Evolutionary conservation across 2,113 vertebrate genomes (phyloP), one percentile per base, ranked within the genome.

Genomic region (Chelonoidis abingdonii): DNA sequence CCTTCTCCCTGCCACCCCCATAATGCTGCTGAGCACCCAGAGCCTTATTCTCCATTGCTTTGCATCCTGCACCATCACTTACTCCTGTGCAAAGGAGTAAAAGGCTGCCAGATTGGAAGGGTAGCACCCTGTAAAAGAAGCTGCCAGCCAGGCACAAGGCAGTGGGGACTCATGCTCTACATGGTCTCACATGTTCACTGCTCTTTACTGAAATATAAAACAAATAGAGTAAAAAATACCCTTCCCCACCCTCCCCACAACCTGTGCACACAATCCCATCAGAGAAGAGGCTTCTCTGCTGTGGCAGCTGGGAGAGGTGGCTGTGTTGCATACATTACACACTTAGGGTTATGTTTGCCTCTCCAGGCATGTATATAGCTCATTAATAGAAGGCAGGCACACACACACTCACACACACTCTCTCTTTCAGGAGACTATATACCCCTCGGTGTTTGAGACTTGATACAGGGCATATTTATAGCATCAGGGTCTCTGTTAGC

Each of bases 351-450:
- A 1, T 1, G 38, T 54, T 47, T 53, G 49, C 80, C 83, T 83
- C 90, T 80, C 72, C 78, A 31, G 69, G 53, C 80, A 14, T 22
- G 52, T 14, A 1, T 4, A 41, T 22, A 65, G 65, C 78, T 80
- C 78, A 10, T 72, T 82, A 59, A 24, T 72, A 10, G 27, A 80
- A 92, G 72, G 53, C 53, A 19, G 17, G 17, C 52, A 53, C 52
- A 19, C 17, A 19, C 52, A 86, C 0, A 1, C n/a, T n/a, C 35
- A 88, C 38, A 0, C 0, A 50, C 80, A 5, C 50, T 50, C 50
- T 50, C 49, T 14, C 94, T 83, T 83, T 50, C 3, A 14, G 80
- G 84, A 84, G 94, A 95, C 92, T 3, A 94, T 69, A 86, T 44
- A 9, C 7, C 56, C 35, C 35, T 95, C 52, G 13, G 88, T 86